Evolutionary conservation across 2,888 invertebrate species (phyloP).

Genomic region (Melanargia galathea): DNA sequence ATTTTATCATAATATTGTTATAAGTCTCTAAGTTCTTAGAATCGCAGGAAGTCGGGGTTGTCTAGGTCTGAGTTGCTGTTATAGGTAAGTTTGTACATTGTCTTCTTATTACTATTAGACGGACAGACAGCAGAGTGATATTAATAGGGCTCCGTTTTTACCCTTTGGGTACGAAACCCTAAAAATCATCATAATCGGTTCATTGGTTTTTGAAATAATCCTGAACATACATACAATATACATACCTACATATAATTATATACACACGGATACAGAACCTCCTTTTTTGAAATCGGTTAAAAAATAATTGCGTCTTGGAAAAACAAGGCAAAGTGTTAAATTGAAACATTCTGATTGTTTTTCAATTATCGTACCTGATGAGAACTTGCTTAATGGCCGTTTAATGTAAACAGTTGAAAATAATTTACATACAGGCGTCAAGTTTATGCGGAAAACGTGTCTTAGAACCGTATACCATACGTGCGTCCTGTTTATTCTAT

Average conservation of each 20-base stretch:
- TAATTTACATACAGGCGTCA: constrained; percentile 22
- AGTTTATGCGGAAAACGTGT: constrained; percentile 21
- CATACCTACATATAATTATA: no score
- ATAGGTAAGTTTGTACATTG: no score
- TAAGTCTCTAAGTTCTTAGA: constrained; percentile 21
- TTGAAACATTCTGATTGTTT: constrained; percentile 3
- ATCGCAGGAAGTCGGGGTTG: constrained; percentile 15
- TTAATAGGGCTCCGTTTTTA: no score
- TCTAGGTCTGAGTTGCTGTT: no score
- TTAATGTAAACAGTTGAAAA: constrained; percentile 26
- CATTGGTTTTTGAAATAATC: no score
- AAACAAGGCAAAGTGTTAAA: neutral
- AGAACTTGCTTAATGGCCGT: neutral
- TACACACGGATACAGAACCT: no score
- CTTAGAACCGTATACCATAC: neutral
- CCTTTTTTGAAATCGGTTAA: neutral
- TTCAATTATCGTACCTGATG: constrained; percentile 11
- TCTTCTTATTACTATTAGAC: no score
- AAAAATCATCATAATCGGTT: no score
- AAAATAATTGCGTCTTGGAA: neutral
- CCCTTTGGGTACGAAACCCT: no score
- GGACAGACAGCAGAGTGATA: no score
- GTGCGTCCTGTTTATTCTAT: neutral
- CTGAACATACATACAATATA: no score
- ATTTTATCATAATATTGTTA: constrained; percentile 22